These are phyloP conservation scores for Menidia beryllina DNA, from an alignment of 2,113 vertebrate genomes.

Conservation along the genomic window DNA sequence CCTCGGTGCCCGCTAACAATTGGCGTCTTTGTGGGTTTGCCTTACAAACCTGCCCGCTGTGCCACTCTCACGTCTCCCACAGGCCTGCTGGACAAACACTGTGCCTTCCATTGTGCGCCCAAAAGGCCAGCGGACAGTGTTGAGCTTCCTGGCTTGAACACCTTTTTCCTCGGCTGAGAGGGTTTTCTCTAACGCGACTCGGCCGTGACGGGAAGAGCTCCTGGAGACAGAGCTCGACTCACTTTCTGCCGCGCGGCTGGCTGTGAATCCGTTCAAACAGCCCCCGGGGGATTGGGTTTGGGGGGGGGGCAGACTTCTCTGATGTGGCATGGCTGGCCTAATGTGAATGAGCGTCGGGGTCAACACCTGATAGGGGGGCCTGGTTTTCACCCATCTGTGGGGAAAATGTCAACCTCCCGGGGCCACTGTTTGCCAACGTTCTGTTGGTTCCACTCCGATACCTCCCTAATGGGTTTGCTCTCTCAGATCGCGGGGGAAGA, in stretches of 20 bases:
- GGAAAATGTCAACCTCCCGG: constrained; percentile 77
- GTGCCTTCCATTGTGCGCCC: constrained; percentile 79
- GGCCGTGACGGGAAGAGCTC: constrained; percentile 51
- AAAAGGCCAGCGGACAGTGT: constrained; percentile 78
- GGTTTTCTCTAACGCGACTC: constrained; percentile 40
- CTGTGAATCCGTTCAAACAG: constrained; percentile 40
- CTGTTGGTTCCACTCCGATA: constrained; percentile 57
- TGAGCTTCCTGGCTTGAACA: constrained; percentile 69
- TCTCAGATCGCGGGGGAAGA: constrained; percentile 50
- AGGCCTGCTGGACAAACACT: constrained; percentile 69
- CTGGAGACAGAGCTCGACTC: constrained; percentile 42
- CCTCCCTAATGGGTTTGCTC: constrained; percentile 58
- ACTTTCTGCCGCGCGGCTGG: constrained; percentile 43
- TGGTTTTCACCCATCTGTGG: constrained; percentile 43
- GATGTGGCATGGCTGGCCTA: constrained; percentile 45
- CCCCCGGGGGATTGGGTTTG: constrained; percentile 29
- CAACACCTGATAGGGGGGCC: constrained; percentile 64
- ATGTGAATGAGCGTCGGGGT: constrained; percentile 62
- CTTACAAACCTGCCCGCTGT: constrained; percentile 67
- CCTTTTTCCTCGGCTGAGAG: constrained; percentile 41
- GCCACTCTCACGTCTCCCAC: constrained; percentile 65
- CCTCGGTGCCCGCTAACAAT: constrained; percentile 71
- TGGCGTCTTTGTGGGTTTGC: constrained; percentile 73
- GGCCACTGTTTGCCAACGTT: constrained; percentile 61
- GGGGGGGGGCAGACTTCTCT: constrained; percentile 39